Evolutionary conservation across 2,888 invertebrate species (phyloP).

Genomic region (Idaea straminata): DNA sequence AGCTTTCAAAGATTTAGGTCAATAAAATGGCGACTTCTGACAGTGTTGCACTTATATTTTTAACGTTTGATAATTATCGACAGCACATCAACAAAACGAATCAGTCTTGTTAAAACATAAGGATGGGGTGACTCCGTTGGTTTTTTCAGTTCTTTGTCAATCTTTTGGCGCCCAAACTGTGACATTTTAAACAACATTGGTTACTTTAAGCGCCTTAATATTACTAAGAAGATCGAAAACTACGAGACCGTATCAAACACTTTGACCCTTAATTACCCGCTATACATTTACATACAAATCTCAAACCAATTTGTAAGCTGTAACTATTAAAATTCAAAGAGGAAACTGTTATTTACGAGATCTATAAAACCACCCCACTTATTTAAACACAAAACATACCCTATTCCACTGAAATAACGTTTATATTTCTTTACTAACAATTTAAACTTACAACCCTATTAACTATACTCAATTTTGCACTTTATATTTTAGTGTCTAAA

Average conservation of each 20-base stretch:
- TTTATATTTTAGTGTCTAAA: constrained; percentile 6
- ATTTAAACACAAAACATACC: constrained; percentile 11
- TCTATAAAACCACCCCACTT: constrained; percentile 7
- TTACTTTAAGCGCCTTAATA: too few species aligned
- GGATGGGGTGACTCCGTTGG: too few species aligned
- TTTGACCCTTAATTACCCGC: constrained; percentile 23
- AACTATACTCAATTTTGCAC: neutral
- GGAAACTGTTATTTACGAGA: constrained; percentile 44
- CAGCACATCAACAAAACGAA: too few species aligned
- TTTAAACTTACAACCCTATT: constrained; percentile 7
- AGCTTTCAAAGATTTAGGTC: too few species aligned
- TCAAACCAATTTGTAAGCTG: constrained; percentile 28
- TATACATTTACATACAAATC: constrained; percentile 29
- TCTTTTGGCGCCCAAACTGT: too few species aligned
- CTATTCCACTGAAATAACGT: constrained; percentile 13
- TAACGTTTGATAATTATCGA: too few species aligned
- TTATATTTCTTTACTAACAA: constrained; percentile 8
- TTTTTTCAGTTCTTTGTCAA: too few species aligned
- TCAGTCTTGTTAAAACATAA: too few species aligned
- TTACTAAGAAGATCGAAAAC: neutral
- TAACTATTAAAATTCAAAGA: constrained; percentile 33
- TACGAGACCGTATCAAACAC: neutral
- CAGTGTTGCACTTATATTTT: too few species aligned
- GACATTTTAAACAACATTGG: too few species aligned
- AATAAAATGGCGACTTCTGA: too few species aligned